Evolutionary conservation across 2,888 invertebrate species (phyloP).

Genomic region (Hedya salicella): DNA sequence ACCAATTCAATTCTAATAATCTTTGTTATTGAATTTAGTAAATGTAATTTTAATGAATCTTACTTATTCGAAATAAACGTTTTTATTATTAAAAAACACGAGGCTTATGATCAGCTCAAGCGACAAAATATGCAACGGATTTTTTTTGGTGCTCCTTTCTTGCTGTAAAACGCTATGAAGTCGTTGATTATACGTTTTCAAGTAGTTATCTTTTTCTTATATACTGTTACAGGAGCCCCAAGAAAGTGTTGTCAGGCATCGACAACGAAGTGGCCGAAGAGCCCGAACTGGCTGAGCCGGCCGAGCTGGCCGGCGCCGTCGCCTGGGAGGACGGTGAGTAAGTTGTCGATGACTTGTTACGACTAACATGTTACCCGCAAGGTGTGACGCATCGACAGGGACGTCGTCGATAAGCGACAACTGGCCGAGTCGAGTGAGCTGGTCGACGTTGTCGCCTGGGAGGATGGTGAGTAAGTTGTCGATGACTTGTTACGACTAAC

Average conservation of each 20-base stretch:
- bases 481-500: constrained; percentile 9
- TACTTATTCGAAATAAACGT: too few relatives aligned
- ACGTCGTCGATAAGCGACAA: constrained; percentile 52
- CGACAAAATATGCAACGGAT: too few relatives aligned
- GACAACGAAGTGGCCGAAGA: constrained; percentile 57
- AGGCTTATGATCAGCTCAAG: too few relatives aligned
- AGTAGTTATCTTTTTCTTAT: neutral
- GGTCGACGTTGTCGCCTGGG: constrained; percentile 74
- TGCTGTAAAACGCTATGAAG: too few relatives aligned
- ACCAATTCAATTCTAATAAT: too few relatives aligned
- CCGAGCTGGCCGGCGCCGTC: constrained; percentile 65
- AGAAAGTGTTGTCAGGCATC: constrained; percentile 68
- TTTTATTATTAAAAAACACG: too few relatives aligned
- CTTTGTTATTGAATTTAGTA: too few relatives aligned
- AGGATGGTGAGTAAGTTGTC: constrained; percentile 64
- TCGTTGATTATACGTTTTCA: too few relatives aligned
- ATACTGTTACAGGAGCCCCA: constrained; percentile 67
- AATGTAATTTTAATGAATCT: too few relatives aligned
- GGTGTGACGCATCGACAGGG: constrained; percentile 56
- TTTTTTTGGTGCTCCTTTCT: too few relatives aligned
- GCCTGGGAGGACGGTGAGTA: constrained; percentile 81
- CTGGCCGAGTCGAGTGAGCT: constrained; percentile 56
- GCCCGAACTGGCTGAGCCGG: constrained; percentile 51
- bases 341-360: constrained; percentile 22
- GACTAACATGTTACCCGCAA: constrained; percentile 14